Base-by-base conservation (phyloP, 2,113 vertebrate species). In the Aegotheles bennettii region DNA sequence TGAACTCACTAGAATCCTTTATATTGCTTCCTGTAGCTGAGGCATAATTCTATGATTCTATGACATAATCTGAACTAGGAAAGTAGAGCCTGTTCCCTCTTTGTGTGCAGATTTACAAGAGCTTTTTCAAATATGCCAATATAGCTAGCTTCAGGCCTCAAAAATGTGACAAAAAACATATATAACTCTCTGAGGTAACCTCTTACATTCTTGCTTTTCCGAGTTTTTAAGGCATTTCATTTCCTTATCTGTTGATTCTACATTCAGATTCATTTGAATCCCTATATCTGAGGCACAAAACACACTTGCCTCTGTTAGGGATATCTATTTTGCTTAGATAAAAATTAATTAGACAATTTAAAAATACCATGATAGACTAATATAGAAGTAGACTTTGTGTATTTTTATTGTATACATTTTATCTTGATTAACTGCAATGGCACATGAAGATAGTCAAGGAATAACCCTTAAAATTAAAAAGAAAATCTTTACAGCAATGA, bases 191-290 rank as follows among this genome's bases (percentile, higher is more conserved):
- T 69, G 53, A n/a, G 15, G 25, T 63, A 84, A 43, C 29, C 16
- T 80, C 53, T 65, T 48, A 28, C 1, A 28, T 16, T 20, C 28
- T 50, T 51, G 2, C 5, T 70, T 83, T 51, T 47, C 29, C 45
- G 13, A 38, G 35, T 14, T 70, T 78, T 71, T 63, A 50, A 38
- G 67, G 18, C 14, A 47, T 67, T 67, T 29, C 1, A 0, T 69
- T 69, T 80, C 47, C 75, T 77, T 64, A n/a, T 61, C 8, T 70
- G 11, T 69, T 63, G 18, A 47, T 64, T 21, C 4, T 26, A 36
- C 23, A 10, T 59, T 70, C 0, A 0, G 11, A 40, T 42, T 16
- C 19, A 47, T 59, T 67, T 10, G 4, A 15, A 45, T 42, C 19
- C 42, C 40, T 42, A 6, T 25, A 63, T 15, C 8, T 68, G 33